Evolutionary conservation across 2,888 invertebrate species (phyloP).

Genomic region (Spilarctia lutea): DNA sequence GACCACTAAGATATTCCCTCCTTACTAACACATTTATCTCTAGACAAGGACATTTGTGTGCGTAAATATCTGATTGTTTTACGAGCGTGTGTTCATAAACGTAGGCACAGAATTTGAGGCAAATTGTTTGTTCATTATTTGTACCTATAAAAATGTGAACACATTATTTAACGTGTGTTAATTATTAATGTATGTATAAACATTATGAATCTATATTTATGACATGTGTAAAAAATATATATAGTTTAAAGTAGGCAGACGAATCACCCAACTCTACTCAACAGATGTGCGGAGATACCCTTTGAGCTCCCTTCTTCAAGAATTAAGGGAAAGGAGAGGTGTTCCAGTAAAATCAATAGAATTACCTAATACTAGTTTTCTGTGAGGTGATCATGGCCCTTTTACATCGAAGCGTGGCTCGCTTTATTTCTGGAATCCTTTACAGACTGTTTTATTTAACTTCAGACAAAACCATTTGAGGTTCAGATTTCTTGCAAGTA

Average conservation of each 20-base stretch:
- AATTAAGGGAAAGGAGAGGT: too few relatives aligned
- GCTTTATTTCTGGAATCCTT: not conserved
- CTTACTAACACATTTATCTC: constrained; percentile 36
- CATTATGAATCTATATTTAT: too few relatives aligned
- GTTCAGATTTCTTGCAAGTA: not conserved
- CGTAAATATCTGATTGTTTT: not conserved
- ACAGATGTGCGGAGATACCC: too few relatives aligned
- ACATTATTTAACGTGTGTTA: not conserved
- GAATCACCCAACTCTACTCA: too few relatives aligned
- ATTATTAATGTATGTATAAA: not conserved
- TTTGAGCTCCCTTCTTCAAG: too few relatives aligned
- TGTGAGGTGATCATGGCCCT: not conserved
- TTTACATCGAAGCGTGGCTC: not conserved
- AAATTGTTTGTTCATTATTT: not conserved
- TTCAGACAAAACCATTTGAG: not conserved
- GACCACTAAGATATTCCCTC: constrained; percentile 45
- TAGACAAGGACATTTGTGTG: not conserved
- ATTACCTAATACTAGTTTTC: not conserved
- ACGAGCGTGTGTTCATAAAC: not conserved
- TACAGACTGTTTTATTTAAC: not conserved
- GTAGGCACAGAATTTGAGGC: not conserved
- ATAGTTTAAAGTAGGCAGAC: too few relatives aligned
- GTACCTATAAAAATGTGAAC: too few relatives aligned
- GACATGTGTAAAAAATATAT: too few relatives aligned
- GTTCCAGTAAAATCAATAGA: too few relatives aligned